Conservation (phyloP, 2,113 vertebrate genomes). For the Cyprinodon tularosa region DNA sequence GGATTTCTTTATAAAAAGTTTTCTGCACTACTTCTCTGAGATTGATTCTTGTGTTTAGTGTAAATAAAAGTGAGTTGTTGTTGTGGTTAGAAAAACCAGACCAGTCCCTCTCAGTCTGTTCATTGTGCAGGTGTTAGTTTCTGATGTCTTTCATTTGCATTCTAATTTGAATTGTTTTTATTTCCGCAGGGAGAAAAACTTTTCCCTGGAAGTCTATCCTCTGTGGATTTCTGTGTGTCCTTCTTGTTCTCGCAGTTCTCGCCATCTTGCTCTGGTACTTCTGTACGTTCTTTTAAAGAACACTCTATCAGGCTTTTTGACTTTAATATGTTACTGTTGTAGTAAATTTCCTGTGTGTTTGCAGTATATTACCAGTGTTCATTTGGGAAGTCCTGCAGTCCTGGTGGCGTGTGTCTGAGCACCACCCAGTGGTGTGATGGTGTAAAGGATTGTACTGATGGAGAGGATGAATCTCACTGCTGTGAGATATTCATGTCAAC, state of each 20-base stretch:
- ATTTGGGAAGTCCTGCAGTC: slow-evolving; percentile 54
- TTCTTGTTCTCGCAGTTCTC: slow-evolving; percentile 30
- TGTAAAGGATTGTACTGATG: slow-evolving; percentile 53
- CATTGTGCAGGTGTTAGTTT: not conserved
- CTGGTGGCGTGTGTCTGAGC: slow-evolving; percentile 46
- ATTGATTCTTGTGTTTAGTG: too few species aligned
- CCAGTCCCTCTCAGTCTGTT: not conserved
- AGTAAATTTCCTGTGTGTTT: not conserved
- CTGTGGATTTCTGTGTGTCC: not conserved
- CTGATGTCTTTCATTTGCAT: not conserved
- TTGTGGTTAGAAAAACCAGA: not conserved
- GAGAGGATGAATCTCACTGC: slow-evolving; percentile 73
- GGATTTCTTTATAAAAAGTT: too few species aligned
- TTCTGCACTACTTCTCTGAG: too few species aligned
- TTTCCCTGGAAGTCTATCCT: slow-evolving; percentile 28
- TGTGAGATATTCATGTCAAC: slow-evolving; percentile 52
- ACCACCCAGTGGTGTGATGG: slow-evolving; percentile 73
- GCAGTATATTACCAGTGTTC: slow-evolving; percentile 63
- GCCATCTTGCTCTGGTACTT: slow-evolving; percentile 74
- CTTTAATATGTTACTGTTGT: not conserved
- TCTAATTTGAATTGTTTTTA: slow-evolving; percentile 1
- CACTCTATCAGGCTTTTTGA: not conserved
- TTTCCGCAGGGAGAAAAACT: slow-evolving; percentile 34
- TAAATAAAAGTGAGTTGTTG: not conserved
- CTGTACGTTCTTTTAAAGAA: slow-evolving; percentile 60